Percentiles rank a stretch among this genome's conserved stretches.
Conservation (phyloP, 1,140 invertebrate species). For the Pissodes strobi region DNA sequence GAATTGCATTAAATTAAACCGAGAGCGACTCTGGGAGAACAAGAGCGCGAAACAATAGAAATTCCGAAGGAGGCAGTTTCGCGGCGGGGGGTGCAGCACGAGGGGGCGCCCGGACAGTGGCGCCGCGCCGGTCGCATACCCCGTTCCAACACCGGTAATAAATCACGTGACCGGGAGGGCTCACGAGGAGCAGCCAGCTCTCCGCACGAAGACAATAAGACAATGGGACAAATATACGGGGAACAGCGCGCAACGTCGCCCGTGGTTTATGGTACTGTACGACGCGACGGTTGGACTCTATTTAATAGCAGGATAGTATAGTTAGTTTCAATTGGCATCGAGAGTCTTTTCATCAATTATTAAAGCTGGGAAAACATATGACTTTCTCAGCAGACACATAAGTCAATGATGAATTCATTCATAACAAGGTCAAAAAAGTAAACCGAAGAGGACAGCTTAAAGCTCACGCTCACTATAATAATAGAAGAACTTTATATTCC, state of each 20-base stretch:
- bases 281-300: no score
- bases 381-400: no score
- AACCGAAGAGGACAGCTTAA: no score
- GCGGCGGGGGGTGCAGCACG: constrained; percentile 35
- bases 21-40: constrained; percentile 3
- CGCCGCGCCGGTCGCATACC: constrained; percentile 54
- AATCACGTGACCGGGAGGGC: constrained; percentile 50
- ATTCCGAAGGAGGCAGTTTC: constrained; percentile 50
- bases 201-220: constrained; percentile 57
- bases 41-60: constrained; percentile 52
- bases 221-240: constrained; percentile 55
- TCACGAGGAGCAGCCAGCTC: constrained; percentile 46
- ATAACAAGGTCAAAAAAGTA: no score
- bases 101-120: constrained; percentile 49
- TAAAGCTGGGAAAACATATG: no score
- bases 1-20: constrained; percentile 15
- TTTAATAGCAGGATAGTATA: no score
- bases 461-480: no score
- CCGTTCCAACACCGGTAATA: constrained; percentile 53
- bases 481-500: no score
- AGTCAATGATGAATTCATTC: no score
- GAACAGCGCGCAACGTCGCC: constrained; percentile 53
- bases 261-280: constrained; percentile 52
- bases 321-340: no score
- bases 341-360: no score